A percentile compares a stretch with the other conserved stretches of the same genome.
Evolutionary conservation across 2,113 vertebrate species (phyloP).

Genomic region (Atherinomorus stipes): DNA sequence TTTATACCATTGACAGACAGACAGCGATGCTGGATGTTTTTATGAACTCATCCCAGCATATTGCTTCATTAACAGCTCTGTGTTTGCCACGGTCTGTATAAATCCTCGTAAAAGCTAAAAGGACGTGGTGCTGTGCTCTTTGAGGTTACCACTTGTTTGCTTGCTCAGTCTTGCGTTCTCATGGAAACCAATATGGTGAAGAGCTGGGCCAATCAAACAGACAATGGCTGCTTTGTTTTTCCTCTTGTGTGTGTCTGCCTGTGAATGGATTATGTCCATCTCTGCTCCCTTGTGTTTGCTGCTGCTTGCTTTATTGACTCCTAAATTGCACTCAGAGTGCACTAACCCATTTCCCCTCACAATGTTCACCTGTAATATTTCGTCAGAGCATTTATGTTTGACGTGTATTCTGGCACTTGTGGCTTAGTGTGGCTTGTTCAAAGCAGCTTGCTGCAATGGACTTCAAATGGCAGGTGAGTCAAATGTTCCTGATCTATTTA

Average conservation of each 20-base stretch:
- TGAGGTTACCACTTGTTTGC: slow-evolving; percentile 63
- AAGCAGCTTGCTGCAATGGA: slow-evolving; percentile 34
- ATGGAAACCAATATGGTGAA: slow-evolving; percentile 69
- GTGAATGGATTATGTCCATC: not conserved
- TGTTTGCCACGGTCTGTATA: not conserved
- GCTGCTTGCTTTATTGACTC: slow-evolving; percentile 12
- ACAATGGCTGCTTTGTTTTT: slow-evolving; percentile 67
- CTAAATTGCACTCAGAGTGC: not conserved
- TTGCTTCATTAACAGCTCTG: slow-evolving; percentile 40
- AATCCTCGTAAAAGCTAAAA: slow-evolving; percentile 32
- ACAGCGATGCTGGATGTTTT: slow-evolving; percentile 1
- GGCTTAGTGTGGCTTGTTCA: slow-evolving; percentile 12
- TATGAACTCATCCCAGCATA: not conserved
- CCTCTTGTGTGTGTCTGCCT: slow-evolving; percentile 3
- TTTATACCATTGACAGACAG: not conserved
- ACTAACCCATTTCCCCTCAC: not conserved
- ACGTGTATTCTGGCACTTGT: slow-evolving; percentile 24
- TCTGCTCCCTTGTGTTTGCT: slow-evolving; percentile 1
- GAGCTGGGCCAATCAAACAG: slow-evolving; percentile 34
- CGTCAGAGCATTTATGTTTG: slow-evolving; percentile 21
- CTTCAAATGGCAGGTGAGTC: slow-evolving; percentile 63
- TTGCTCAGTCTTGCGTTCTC: slow-evolving; percentile 57
- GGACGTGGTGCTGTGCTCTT: slow-evolving; percentile 43
- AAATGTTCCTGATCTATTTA: slow-evolving; percentile 56
- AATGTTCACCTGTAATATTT: not conserved